Conservation (phyloP, 2,797 vertebrate genomes). For the Clarias fuscus region DNA sequence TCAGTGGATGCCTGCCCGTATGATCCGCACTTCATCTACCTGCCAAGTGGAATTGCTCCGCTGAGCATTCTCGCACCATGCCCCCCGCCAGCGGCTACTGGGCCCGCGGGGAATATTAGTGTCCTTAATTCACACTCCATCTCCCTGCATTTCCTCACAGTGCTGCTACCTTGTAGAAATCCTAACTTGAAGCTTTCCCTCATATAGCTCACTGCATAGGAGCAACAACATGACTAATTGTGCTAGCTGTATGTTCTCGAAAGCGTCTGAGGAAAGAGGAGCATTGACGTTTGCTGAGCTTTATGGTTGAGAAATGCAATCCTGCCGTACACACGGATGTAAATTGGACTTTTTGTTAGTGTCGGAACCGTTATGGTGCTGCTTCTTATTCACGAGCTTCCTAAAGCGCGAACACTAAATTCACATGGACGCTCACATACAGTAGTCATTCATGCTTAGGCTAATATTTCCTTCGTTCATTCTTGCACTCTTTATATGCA, state of each 20-base stretch:
- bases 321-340: neutral
- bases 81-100: conserved; percentile 45
- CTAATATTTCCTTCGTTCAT: neutral
- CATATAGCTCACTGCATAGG: conserved; percentile 25
- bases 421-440: neutral
- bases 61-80: conserved; percentile 62
- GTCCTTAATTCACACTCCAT: conserved; percentile 63
- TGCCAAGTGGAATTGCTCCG: conserved; percentile 69
- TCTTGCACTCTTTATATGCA: conserved; percentile 11
- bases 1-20: conserved; percentile 66
- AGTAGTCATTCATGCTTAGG: neutral
- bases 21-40: conserved; percentile 76
- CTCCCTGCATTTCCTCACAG: conserved; percentile 54
- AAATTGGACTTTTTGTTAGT: neutral
- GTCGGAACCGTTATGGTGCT: neutral
- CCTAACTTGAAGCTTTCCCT: conserved; percentile 40
- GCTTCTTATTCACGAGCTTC: neutral
- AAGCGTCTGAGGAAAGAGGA: neutral
- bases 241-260: conserved; percentile 6
- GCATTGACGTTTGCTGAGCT: conserved; percentile 8
- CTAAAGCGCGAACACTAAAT: neutral
- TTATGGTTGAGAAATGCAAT: conserved; percentile 7
- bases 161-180: conserved; percentile 49
- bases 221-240: conserved; percentile 37
- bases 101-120: conserved; percentile 58